Evolutionary conservation across 2,888 invertebrate species (phyloP), one percentile per base, ranked within the genome.

Genomic region (Drosophila macrospina): DNA sequence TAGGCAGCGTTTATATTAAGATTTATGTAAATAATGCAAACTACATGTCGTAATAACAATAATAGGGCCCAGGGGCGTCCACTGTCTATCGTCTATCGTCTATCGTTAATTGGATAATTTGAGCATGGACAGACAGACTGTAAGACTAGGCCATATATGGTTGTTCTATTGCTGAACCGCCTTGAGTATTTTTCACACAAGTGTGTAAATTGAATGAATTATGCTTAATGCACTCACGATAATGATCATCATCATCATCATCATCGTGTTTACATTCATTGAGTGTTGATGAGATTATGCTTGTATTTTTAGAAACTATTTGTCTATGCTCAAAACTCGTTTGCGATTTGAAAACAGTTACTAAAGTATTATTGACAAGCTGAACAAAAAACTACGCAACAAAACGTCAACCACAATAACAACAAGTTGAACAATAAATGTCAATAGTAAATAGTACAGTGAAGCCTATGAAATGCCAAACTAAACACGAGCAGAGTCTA

Each of bases 11-110:
- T 62, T 56, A 60, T 74, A 90, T 86, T 74, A 78, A 88, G 90
- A 88, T 90, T 90, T 90, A 90, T 89, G 89, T 88, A 89, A 86
- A 88, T 88, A 59, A 62, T 44, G 47, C 51, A 64, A 62, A 64
- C 68, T 60, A 55, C 51, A 37, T 28, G 26, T 45, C 44, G 67
- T 69, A 77, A 78, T 68, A 71, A 68, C 52, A 78, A 69, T 61
- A 65, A 64, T 64, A 65, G 20, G 48, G 20, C 51, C 15, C 20
- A 57, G 54, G 60, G 69, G 63, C 65, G 64, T 28, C 37, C 51
- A 30, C 56, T 68, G 57, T 66, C 61, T 61, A 10, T 26, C 11
- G 32, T 28, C 28, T 1, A 28, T 39, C 48, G 37, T 30, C 39
- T 8, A 44, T 50, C 63, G 75, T 81, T 89, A 85, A 85, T 85